phyloP scores from a whole-genome alignment of 2,797 vertebrate species.

The Benthosema pterotum region DNA sequence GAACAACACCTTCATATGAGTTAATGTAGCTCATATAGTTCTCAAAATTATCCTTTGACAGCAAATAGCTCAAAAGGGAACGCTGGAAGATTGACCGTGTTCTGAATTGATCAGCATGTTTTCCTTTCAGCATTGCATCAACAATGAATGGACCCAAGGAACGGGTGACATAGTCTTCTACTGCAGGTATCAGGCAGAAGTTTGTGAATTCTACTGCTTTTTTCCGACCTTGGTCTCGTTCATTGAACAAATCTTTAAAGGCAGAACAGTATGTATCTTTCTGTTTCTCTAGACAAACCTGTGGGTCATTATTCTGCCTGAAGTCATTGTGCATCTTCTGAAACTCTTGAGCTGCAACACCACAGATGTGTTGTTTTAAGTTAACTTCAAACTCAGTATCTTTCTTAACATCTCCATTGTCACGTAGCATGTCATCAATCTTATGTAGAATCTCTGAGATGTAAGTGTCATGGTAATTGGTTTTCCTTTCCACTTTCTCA shows the following conservation, averaged over 20 bases:
- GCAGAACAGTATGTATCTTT: constrained; percentile 57
- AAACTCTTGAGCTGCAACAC: constrained; percentile 48
- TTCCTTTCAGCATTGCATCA: constrained; percentile 44
- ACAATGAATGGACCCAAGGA: constrained; percentile 58
- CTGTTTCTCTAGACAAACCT: constrained; percentile 37
- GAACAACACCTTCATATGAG: constrained; percentile 45
- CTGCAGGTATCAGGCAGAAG: constrained; percentile 55
- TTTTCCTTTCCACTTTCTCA: constrained; percentile 7
- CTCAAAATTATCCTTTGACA: neutral
- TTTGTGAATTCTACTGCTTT: constrained; percentile 68
- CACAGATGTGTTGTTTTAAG: constrained; percentile 71
- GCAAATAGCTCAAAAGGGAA: constrained; percentile 54
- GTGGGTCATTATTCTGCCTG: constrained; percentile 55
- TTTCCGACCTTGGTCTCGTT: constrained; percentile 65
- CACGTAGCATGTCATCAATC: constrained; percentile 48
- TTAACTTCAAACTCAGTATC: constrained; percentile 53
- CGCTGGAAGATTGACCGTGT: constrained; percentile 48
- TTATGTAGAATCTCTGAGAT: constrained; percentile 57
- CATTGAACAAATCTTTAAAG: constrained; percentile 64
- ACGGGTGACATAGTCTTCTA: constrained; percentile 39
- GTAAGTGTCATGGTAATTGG: constrained; percentile 65
- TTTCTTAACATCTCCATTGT: neutral
- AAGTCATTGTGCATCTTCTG: constrained; percentile 67
- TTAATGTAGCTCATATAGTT: constrained; percentile 3
- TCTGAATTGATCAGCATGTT: constrained; percentile 42